These are phyloP conservation scores for Flabesymbios commensalis DNA, from an alignment of 2,888 invertebrate species.

Conservation along the genomic window DNA sequence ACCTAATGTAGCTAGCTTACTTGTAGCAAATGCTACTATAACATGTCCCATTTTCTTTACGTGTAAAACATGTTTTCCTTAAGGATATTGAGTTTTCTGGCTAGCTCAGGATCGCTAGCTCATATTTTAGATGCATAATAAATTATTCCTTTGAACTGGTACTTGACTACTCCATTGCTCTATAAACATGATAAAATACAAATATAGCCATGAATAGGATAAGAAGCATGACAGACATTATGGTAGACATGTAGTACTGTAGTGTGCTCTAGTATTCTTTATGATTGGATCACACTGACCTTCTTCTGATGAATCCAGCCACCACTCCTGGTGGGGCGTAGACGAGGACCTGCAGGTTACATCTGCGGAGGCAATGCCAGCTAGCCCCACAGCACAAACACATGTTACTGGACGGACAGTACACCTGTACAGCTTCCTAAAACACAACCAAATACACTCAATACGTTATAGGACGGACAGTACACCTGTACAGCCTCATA, in stretches of 20 bases:
- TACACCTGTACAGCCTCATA: conserved; percentile 33
- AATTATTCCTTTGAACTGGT: no score
- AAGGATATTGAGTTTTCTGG: no score
- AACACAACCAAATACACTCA: conserved; percentile 1
- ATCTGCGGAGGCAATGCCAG: conserved; percentile 31
- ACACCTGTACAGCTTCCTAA: conserved; percentile 33
- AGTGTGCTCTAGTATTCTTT: no score
- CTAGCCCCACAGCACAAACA: conserved; percentile 31
- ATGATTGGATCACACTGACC: conserved; percentile 15
- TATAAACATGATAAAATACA: neutral
- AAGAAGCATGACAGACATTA: neutral
- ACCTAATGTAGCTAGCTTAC: no score
- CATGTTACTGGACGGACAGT: conserved; percentile 22
- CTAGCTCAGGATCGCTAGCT: no score
- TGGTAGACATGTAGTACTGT: no score
- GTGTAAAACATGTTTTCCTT: no score
- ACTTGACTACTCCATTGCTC: neutral
- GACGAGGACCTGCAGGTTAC: conserved; percentile 32
- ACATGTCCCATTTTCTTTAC: no score
- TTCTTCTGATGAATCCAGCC: conserved; percentile 32
- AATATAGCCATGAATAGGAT: no score
- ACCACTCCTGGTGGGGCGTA: conserved; percentile 29
- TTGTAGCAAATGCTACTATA: no score
- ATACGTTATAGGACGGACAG: conserved; percentile 23
- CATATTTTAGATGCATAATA: no score